Evolutionary conservation across 2,797 vertebrate genomes (phyloP).

Genomic region (Podarcis siculus): DNA sequence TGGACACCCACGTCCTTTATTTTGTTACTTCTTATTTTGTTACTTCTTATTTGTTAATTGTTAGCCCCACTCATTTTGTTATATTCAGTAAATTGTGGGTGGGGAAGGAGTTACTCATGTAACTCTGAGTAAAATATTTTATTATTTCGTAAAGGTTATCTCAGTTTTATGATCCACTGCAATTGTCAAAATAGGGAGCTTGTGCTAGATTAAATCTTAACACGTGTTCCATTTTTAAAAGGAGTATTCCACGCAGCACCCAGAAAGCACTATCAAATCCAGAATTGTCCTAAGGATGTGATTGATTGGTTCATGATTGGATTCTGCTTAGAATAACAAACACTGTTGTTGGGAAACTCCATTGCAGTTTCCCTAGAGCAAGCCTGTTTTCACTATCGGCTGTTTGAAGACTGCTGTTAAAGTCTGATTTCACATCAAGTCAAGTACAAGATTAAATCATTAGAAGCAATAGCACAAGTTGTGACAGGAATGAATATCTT

Average conservation of each 20-base stretch:
- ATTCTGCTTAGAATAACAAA: constrained; percentile 8
- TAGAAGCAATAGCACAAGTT: constrained; percentile 27
- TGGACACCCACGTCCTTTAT: too few species aligned
- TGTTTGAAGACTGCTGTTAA: constrained; percentile 32
- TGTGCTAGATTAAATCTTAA: neutral
- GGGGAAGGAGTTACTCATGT: neutral
- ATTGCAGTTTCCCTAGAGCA: constrained; percentile 1
- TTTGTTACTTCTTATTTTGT: too few species aligned
- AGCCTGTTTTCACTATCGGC: neutral
- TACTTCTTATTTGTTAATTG: neutral
- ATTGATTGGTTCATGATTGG: neutral
- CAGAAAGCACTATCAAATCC: neutral
- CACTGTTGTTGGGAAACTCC: neutral
- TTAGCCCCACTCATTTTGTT: neutral
- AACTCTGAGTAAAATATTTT: neutral
- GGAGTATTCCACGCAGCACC: neutral
- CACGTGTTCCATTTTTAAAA: neutral
- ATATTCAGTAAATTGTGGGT: neutral
- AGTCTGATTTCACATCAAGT: constrained; percentile 43
- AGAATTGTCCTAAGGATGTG: neutral
- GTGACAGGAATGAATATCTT: constrained; percentile 18
- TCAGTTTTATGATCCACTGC: constrained; percentile 3
- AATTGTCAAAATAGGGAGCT: neutral
- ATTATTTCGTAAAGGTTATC: neutral
- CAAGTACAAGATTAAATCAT: constrained; percentile 49